Conservation (phyloP, 2,888 invertebrate species). For the Lagria hirta region DNA sequence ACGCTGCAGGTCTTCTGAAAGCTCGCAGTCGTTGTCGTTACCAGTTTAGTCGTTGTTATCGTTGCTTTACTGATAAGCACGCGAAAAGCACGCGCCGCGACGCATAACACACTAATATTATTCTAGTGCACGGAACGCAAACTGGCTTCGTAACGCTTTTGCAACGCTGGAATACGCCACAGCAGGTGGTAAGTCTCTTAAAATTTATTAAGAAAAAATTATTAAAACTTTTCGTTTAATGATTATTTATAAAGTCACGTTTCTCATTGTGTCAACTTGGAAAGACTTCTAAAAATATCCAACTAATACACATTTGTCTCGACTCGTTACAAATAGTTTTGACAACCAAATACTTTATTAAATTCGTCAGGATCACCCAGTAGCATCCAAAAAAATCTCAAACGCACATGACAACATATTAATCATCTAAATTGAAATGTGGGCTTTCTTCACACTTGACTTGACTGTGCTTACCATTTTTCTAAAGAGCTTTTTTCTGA, state of each 20-base stretch:
- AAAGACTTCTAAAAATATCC: constrained; percentile 18
- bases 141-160: too few species aligned
- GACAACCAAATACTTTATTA: background rate
- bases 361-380: constrained; percentile 3
- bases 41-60: constrained; percentile 10
- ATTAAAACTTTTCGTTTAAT: too few species aligned
- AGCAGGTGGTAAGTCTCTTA: too few species aligned
- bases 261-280: constrained; percentile 10
- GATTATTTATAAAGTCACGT: too few species aligned
- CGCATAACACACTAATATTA: too few species aligned
- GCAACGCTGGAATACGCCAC: too few species aligned
- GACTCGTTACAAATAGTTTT: constrained; percentile 11
- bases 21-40: constrained; percentile 10
- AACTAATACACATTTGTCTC: constrained; percentile 26
- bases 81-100: constrained; percentile 1
- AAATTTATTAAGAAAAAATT: too few species aligned
- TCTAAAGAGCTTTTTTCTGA: constrained; percentile 20
- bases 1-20: constrained; percentile 20
- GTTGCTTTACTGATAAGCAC: constrained; percentile 7
- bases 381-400: constrained; percentile 3
- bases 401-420: constrained; percentile 23
- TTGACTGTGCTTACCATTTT: constrained; percentile 19
- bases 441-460: constrained; percentile 16
- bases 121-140: too few species aligned
- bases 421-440: constrained; percentile 26